Evolutionary conservation across 1,140 invertebrate genomes (phyloP), one percentile per base, ranked within the genome.

Genomic region (Helicoverpa zea): DNA sequence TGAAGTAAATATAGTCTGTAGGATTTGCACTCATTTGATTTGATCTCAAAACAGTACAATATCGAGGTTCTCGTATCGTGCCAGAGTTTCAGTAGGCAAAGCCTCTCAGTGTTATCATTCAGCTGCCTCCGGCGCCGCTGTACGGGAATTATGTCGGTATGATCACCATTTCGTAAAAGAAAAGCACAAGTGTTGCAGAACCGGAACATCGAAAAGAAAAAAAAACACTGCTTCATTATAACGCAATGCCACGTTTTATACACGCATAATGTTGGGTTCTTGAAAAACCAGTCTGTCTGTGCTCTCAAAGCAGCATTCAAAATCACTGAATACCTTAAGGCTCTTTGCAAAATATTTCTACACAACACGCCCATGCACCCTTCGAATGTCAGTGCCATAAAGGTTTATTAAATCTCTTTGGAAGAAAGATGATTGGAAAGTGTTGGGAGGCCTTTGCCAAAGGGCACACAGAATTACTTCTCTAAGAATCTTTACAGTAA

Each of bases 91-190:
- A 74, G 59, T n/a, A 43, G n/a, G 30, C 43, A 7, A n/a, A 7
- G 58, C 58, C 73, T 5, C 35, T 9, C 5, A 35, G 35, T 43
- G 35, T 9, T 43, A 43, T 9, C 9, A 9, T 0, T 43, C 5
- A 5, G 5, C 35, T 43, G 35, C 35, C 35, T 35, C 43, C 52
- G 72, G 29, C 58, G 73, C 18, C 49, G 68, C 18, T 16, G 73
- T 61, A 54, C 23, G 10, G 3, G 51, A 58, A 61, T 75, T 75
- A 75, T 75, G 58, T 75, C 11, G 58, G 73, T 75, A 75, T 75
- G 75, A 23, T 66, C 30, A 77, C 58, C 16, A 64, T 66, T 66
- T 54, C 49, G 54, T n/a, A 16, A 51, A 77, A 66, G 1, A 77
- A 77, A 77, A 54, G 47, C 51, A 35, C 49, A 66, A 56, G 47